phyloP scores from a whole-genome alignment of 2,888 invertebrate species.

The Cacoxenus indagator region DNA sequence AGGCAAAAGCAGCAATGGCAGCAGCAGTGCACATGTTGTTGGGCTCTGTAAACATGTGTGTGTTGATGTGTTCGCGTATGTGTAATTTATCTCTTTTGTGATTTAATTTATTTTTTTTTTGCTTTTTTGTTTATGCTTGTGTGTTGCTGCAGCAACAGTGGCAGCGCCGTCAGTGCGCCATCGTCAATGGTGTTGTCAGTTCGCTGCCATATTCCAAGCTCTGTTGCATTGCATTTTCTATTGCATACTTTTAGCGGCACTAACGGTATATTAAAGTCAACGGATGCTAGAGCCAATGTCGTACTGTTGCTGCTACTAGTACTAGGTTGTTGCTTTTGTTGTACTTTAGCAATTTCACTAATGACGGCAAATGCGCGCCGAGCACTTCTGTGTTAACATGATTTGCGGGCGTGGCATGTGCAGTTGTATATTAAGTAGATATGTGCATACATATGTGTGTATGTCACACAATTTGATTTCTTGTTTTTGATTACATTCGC shows the following conservation, averaged over 20 bases:
- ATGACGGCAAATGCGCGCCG: slow-evolving; percentile 50
- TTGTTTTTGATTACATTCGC: slow-evolving; percentile 40
- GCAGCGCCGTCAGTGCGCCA: not conserved
- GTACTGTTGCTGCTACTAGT: not conserved
- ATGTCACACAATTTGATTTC: slow-evolving; percentile 51
- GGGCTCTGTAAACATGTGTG: not conserved
- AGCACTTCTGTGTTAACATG: slow-evolving; percentile 13
- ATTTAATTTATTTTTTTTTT: slow-evolving; percentile 16
- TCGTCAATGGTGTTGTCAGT: not conserved
- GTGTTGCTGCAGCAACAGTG: not conserved
- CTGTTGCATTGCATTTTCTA: not conserved
- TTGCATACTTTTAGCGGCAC: slow-evolving; percentile 9
- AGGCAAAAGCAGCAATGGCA: not conserved
- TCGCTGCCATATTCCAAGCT: slow-evolving; percentile 3
- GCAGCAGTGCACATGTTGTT: not conserved
- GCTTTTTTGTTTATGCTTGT: not conserved
- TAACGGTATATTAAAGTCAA: not conserved
- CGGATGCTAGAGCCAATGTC: not conserved
- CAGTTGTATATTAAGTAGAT: too few species aligned
- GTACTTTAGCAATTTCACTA: slow-evolving; percentile 47
- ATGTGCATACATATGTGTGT: slow-evolving; percentile 11
- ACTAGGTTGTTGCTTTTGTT: not conserved
- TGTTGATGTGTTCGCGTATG: not conserved
- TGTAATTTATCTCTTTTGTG: slow-evolving; percentile 22
- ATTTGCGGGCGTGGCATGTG: slow-evolving; percentile 37